phyloP scores from a whole-genome alignment of 2,797 vertebrate genomes.

The Hafferia zeledoni region DNA sequence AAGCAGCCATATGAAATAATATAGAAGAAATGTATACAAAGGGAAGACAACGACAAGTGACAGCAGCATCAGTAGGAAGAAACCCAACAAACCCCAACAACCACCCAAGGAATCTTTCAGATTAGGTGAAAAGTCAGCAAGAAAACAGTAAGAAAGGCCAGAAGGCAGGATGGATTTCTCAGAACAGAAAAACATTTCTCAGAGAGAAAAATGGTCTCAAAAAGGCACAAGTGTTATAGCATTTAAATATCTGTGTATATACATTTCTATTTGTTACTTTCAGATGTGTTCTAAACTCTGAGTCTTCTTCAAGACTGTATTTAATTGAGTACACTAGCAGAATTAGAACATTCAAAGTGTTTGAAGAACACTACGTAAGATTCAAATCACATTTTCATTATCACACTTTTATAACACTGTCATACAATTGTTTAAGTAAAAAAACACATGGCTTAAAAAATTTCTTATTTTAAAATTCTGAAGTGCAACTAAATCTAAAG shows the following conservation, averaged over 20 bases:
- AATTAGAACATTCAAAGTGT: neutral
- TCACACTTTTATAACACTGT: neutral
- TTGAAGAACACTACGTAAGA: neutral
- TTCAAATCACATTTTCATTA: neutral
- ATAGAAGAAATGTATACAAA: neutral
- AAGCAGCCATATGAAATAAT: neutral
- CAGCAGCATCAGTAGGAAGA: neutral
- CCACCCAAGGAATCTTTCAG: neutral
- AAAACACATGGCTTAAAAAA: neutral
- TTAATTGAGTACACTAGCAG: neutral
- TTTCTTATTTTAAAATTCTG: neutral
- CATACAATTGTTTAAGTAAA: neutral
- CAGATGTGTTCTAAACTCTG: neutral
- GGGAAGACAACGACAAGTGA: neutral
- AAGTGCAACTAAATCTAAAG: neutral
- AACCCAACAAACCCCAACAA: neutral
- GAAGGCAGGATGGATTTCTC: neutral
- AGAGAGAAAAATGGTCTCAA: neutral
- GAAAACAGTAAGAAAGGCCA: neutral
- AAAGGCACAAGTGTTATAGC: neutral
- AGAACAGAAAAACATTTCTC: neutral
- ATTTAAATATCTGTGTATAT: neutral
- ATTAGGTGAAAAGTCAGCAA: neutral
- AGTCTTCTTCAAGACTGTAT: neutral
- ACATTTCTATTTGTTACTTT: neutral